A percentile compares a stretch with the other conserved stretches of the same genome.
Conservation (phyloP, 2,888 invertebrate species). For the Apotomis capreana region DNA sequence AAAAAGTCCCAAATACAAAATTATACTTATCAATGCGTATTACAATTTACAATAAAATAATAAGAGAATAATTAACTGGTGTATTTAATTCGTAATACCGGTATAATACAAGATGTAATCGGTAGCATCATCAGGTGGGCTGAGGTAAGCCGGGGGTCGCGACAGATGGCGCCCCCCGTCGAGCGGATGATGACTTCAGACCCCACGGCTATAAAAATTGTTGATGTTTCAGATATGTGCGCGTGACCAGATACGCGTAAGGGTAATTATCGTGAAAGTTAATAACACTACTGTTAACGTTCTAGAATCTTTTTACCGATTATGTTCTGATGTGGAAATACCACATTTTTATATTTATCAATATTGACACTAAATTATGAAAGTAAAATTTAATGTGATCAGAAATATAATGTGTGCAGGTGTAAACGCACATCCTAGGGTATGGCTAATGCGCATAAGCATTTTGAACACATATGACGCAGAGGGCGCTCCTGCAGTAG, state of each 20-base stretch:
- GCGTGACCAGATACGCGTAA: conserved; percentile 55
- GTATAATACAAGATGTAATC: conserved; percentile 31
- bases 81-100: conserved; percentile 19
- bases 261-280: conserved; percentile 42
- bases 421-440: too few species aligned
- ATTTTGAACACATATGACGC: too few species aligned
- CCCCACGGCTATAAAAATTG: conserved; percentile 64
- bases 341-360: too few species aligned
- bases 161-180: conserved; percentile 80
- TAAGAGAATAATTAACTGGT: conserved; percentile 1
- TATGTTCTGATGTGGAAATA: too few species aligned
- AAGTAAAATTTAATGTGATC: too few species aligned
- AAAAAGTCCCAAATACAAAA: neutral
- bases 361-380: too few species aligned
- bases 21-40: neutral
- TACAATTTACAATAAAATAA: neutral
- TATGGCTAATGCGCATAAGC: too few species aligned
- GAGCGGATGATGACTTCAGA: conserved; percentile 69
- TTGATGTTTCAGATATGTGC: conserved; percentile 44
- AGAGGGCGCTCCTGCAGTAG: too few species aligned
- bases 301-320: too few species aligned
- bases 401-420: too few species aligned
- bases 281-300: too few species aligned
- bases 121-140: conserved; percentile 51
- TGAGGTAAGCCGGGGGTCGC: conserved; percentile 52